Evolutionary conservation across 2,797 vertebrate genomes (phyloP), one percentile per base, ranked within the genome.

Genomic region (Triplophysa yarkandensis): DNA sequence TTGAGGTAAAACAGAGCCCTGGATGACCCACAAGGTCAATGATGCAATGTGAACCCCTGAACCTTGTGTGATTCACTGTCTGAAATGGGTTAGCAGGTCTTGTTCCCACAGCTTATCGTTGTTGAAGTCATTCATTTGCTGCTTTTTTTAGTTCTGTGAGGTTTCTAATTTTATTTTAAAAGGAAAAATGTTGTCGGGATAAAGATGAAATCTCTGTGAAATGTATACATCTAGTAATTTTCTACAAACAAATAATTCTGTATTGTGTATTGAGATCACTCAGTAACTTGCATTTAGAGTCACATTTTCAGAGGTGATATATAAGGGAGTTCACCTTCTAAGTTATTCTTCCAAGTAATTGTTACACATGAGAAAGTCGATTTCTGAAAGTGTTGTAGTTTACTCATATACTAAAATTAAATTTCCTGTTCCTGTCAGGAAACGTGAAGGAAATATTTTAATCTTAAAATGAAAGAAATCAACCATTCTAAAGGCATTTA

Each of bases 51-150:
- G 71, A 23, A 76, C 60, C 67, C 10, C 11, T 21, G 32, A 54
- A 68, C 61, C 23, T 27, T 41, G 21, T 60, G 52, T 11, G 61
- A 74, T 48, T 70, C 50, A 23, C 16, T 23, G 39, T 52, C 23
- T 62, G 69, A 66, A 71, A 16, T 48, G 76, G 60, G 50, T 65
- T 30, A 69, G 44, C 48, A 28, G 65, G 39, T 69, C 57, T 36
- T 23, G 43, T 54, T 77, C 44, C 6, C 39, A 32, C 23, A 9
- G 28, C 58, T 69, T 74, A 69, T 70, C 36, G 61, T 61, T 23
- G 73, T 55, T 23, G 65, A 68, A 30, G 32, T 19, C 63, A 39
- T 23, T n/a, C 25, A 32, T 39, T 21, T 48, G 27, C 19, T 34
- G 25, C 50, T 3, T 57, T 14, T 19, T 55, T 58, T 2, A 44